Base-by-base conservation (phyloP, 2,113 vertebrate species). In the Polypterus bichir region DNA sequence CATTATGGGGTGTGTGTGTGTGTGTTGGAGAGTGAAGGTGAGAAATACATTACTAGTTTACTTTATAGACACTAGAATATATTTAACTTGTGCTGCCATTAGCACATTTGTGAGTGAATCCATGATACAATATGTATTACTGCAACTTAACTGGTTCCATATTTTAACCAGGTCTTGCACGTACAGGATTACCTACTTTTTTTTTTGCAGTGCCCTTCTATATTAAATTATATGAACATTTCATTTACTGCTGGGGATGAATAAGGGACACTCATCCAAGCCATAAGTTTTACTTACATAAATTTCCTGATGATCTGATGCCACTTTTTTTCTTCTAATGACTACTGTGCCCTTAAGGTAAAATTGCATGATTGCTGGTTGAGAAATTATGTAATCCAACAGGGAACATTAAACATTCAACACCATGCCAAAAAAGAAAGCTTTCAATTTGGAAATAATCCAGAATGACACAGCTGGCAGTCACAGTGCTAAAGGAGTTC, bases 401-500 rank as follows among this genome's bases (percentile, higher is more conserved):
- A 27, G 27, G 56, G 56, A 57, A 57, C 56, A 58, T 58, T 58
- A 58, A 58, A 58, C 56, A 45, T 58, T 45, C 27, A 58, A 58
- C n/a, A 58, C 44, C 56, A 58, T 45, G 56, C 56, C 56, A 58
- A 58, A 45, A 58, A 8, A 45, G 11, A 7, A 58, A 58, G 56
- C 27, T 58, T 58, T 7, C 56, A 58, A 58, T 58, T 45, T 44
- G 56, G 27, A 44, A 44, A 9, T 45, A 6, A 45, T 58, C 54
- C 54, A 55, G 9, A 55, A 6, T 9, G 56, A 58, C 56, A 45
- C 56, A 58, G 56, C 56, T 5, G 56, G 56, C 56, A 58, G 27
- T 5, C 27, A 45, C 6, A 58, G 54, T 58, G 56, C 56, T 6
- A 6, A 45, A 45, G n/a, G 3, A 58, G 8, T 44, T 8, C 8